Percentiles rank a stretch among this genome's conserved stretches.
phyloP scores from a whole-genome alignment of 2,797 vertebrate species.

The Poecilia velifera region DNA sequence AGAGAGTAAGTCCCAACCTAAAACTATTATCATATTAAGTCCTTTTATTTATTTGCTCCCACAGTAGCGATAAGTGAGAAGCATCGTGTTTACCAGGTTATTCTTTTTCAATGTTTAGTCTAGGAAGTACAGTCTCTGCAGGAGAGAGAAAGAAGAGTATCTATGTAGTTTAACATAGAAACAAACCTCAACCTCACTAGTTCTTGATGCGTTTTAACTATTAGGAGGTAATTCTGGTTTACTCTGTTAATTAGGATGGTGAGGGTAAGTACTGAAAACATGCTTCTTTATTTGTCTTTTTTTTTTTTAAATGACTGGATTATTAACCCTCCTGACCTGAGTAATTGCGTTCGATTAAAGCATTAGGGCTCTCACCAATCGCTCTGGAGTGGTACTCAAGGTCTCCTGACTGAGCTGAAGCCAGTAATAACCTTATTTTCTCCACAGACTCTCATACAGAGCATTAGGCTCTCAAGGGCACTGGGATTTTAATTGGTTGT shows the following conservation, averaged over 20 bases:
- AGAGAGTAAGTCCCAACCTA: conserved; percentile 86
- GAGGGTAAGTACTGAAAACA: conserved; percentile 37
- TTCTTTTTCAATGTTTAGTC: neutral
- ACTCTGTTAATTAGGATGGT: conserved; percentile 32
- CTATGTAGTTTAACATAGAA: neutral
- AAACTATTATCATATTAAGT: conserved; percentile 24
- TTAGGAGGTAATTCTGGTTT: neutral
- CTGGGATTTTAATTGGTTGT: conserved; percentile 64
- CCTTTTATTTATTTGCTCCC: neutral
- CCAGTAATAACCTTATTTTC: conserved; percentile 63
- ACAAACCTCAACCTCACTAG: neutral
- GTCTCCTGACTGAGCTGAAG: conserved; percentile 44
- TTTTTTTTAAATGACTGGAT: conserved; percentile 49
- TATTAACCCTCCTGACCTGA: conserved; percentile 50
- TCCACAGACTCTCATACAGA: conserved; percentile 33
- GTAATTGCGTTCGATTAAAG: conserved; percentile 72
- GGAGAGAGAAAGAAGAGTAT: neutral
- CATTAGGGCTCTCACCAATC: conserved; percentile 57
- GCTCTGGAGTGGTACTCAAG: conserved; percentile 66
- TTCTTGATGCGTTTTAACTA: neutral
- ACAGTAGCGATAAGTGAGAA: neutral
- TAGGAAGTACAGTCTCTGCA: neutral
- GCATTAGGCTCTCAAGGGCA: conserved; percentile 40
- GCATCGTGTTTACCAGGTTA: neutral
- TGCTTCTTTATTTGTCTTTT: conserved; percentile 59